A percentile compares a stretch with the other conserved stretches of the same genome.
These are phyloP conservation scores for Otolemur garnettii DNA, from an alignment of 2,113 vertebrate genomes.

Conservation along the genomic window DNA sequence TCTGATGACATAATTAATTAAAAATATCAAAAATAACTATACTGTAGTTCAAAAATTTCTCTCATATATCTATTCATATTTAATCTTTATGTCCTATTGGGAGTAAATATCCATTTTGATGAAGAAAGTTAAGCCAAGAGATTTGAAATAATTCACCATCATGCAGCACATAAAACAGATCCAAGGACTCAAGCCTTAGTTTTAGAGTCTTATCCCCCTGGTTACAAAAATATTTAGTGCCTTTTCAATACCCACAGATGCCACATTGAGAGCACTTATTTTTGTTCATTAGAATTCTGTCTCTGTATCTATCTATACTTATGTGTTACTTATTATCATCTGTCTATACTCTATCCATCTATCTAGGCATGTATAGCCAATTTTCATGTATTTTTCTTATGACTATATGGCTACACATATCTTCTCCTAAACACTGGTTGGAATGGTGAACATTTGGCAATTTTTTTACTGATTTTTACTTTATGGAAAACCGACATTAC, in stretches of 20 bases:
- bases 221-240: background rate
- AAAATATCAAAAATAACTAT: background rate
- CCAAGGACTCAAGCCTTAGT: background rate
- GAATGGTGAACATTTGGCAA: background rate
- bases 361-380: background rate
- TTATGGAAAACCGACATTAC: background rate
- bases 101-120: background rate
- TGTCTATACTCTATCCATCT: accelerated
- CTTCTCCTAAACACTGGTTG: background rate
- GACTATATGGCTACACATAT: background rate
- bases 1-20: background rate
- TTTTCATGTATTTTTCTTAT: background rate
- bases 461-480: background rate
- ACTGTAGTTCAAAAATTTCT: background rate
- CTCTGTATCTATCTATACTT: background rate
- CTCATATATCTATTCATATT: background rate
- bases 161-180: background rate
- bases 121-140: background rate
- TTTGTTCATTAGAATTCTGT: background rate
- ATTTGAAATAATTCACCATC: background rate
- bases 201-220: background rate
- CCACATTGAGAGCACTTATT: background rate
- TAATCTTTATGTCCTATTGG: background rate
- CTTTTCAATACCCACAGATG: background rate
- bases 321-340: no score